These are phyloP conservation scores for Patiria miniata DNA, from an alignment of 35 echinoderm and acorn worm genomes.

Conservation along the genomic window DNA sequence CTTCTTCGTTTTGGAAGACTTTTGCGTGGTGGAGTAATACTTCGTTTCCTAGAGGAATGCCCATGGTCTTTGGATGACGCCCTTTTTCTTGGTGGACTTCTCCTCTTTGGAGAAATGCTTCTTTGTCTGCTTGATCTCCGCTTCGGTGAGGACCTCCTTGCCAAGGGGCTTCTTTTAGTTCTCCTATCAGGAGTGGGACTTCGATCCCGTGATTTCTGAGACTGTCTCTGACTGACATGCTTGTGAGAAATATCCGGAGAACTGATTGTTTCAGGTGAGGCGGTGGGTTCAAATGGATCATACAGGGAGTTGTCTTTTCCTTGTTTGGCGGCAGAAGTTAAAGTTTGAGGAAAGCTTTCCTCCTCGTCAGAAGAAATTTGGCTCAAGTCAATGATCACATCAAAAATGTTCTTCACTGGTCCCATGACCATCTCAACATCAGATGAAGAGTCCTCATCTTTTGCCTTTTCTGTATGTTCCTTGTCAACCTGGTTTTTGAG, in stretches of 20 bases:
- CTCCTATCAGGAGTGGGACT: background rate
- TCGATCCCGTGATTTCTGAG: conserved; percentile 1
- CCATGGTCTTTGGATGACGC: background rate
- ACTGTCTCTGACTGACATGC: background rate
- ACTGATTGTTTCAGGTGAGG: conserved; percentile 51
- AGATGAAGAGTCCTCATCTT: conserved; percentile 2
- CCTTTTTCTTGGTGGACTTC: conserved; percentile 7
- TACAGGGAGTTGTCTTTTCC: conserved; percentile 42
- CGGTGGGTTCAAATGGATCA: conserved; percentile 92
- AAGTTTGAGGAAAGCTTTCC: background rate
- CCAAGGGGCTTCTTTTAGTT: conserved; percentile 18
- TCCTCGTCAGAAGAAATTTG: conserved; percentile 13
- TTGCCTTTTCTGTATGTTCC: background rate
- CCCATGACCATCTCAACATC: conserved; percentile 42
- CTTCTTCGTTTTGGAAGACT: conserved; percentile 12
- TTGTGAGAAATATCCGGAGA: conserved; percentile 28
- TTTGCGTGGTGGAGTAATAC: background rate
- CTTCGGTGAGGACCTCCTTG: background rate
- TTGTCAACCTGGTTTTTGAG: conserved; percentile 23
- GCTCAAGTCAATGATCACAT: conserved; percentile 16
- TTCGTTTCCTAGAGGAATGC: conserved; percentile 6
- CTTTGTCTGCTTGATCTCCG: conserved; percentile 15
- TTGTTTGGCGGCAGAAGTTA: background rate
- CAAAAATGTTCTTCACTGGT: background rate
- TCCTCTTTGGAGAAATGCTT: conserved; percentile 15